Base-by-base conservation (phyloP, 2,888 invertebrate species). In the Apotomis turbidana region DNA sequence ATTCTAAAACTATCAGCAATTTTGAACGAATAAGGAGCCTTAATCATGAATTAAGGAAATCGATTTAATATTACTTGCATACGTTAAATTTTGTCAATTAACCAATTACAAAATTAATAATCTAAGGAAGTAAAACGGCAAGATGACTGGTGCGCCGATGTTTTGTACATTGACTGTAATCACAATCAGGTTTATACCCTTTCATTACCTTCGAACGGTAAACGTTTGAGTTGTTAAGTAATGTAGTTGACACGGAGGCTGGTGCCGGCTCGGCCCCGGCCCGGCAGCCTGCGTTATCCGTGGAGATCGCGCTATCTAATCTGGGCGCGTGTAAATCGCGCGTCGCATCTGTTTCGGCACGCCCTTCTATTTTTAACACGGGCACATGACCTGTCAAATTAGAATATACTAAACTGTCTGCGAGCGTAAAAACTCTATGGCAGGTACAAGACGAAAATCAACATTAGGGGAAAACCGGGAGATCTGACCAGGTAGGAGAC, bases 291-390 rank as follows among this genome's bases (percentile, higher is more conserved):
- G 49, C 9, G 49, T 71, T 72, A 72, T 72, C 72, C 38, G 68
- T 59, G 36, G 72, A 68, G 72, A 72, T 73, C 73, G 51, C 57
- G 70, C 70, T 66, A 70, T 70, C 70, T 73, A 64, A 66, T 73
- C 73, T 15, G 64, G 54, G 59, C 41, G 55, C 70, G 61, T 73
- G 73, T 67, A 73, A 70, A 73, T 66, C 66, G 66, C 68, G 68
- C 73, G 70, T 70, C 66, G 73, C 70, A 69, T 73, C 70, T 68
- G 68, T 68, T 72, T 63, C 72, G 68, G 68, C 68, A 59, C 58
- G 54, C 58, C 63, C 68, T 72, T 68, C 63, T 68, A 68, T 68
- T 72, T 72, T 72, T 58, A 68, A 72, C 68, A 63, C 63, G 68
- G 57, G n/a, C 44, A 55, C 69, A 57, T 57, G 61, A 57, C 63